Conservation (phyloP, 2,888 invertebrate species). For the Synanthedon tipuliformis region DNA sequence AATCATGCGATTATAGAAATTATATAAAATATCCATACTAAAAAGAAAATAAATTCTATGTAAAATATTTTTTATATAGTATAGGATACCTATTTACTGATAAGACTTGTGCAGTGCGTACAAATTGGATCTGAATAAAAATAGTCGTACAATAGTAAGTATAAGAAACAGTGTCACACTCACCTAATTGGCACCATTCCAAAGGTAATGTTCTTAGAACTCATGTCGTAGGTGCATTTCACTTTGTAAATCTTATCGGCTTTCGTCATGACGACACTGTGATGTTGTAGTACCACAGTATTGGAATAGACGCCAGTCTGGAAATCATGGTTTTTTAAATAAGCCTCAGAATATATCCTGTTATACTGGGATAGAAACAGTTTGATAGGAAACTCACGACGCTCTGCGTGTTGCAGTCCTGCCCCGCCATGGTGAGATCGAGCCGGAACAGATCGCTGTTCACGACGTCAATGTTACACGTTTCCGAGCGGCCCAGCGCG, state of each 20-base stretch:
- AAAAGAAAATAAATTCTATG: no score
- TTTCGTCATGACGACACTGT: slow-evolving; percentile 96
- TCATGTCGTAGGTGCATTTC: slow-evolving; percentile 96
- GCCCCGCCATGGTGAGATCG: slow-evolving; percentile 92
- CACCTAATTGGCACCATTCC: slow-evolving; percentile 97
- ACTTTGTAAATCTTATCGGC: slow-evolving; percentile 97
- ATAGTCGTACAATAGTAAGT: not conserved
- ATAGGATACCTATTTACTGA: no score
- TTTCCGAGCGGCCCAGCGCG: slow-evolving; percentile 92
- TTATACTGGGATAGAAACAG: no score
- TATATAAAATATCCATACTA: no score
- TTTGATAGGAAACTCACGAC: slow-evolving; percentile 75
- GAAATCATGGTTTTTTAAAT: slow-evolving; percentile 18
- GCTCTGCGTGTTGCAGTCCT: slow-evolving; percentile 95
- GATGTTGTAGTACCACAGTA: slow-evolving; percentile 93
- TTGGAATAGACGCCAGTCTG: slow-evolving; percentile 94
- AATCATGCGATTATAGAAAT: no score
- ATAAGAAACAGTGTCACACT: slow-evolving; percentile 19
- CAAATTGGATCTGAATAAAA: not conserved
- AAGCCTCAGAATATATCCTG: no score
- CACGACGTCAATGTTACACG: slow-evolving; percentile 93
- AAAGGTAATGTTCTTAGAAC: slow-evolving; percentile 95
- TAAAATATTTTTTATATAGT: no score
- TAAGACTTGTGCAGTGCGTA: no score
- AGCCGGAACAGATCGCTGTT: slow-evolving; percentile 93